A percentile compares a stretch with the other conserved stretches of the same genome.
Evolutionary conservation across 2,113 vertebrate genomes (phyloP).

Genomic region (Vidua macroura): DNA sequence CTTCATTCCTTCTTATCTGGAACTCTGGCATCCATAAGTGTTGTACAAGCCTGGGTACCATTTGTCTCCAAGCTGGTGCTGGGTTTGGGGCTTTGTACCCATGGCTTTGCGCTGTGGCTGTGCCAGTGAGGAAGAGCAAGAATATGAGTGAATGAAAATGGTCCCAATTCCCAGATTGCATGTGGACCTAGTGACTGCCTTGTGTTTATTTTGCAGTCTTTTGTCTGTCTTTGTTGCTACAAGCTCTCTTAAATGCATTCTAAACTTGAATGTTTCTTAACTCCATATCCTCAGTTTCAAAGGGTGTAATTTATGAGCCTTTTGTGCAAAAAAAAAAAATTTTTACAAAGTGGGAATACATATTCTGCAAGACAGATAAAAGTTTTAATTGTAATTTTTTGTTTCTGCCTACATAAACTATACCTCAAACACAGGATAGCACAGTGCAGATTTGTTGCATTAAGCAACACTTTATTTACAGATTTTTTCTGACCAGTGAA

Average conservation of each 20-base stretch:
- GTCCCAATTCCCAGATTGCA: neutral
- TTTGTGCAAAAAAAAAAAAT: neutral
- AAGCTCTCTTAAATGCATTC: neutral
- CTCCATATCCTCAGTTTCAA: neutral
- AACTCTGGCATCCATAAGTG: neutral
- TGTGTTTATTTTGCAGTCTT: neutral
- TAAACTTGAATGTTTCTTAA: neutral
- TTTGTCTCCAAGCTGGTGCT: neutral
- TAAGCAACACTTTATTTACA: neutral
- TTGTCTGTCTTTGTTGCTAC: neutral
- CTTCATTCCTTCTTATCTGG: neutral
- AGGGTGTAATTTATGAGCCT: neutral
- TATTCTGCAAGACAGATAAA: neutral
- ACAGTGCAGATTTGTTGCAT: neutral
- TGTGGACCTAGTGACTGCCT: neutral
- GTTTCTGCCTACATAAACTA: neutral
- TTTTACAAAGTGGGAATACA: neutral
- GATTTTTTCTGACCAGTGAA: neutral
- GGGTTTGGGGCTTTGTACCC: neutral
- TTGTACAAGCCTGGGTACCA: neutral
- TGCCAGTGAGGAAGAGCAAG: neutral
- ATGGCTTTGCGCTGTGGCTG: accelerated
- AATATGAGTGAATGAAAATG: neutral
- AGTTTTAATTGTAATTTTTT: neutral
- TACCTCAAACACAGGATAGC: neutral